phyloP scores from a whole-genome alignment of 2,113 vertebrate species.

The Furnarius figulus region DNA sequence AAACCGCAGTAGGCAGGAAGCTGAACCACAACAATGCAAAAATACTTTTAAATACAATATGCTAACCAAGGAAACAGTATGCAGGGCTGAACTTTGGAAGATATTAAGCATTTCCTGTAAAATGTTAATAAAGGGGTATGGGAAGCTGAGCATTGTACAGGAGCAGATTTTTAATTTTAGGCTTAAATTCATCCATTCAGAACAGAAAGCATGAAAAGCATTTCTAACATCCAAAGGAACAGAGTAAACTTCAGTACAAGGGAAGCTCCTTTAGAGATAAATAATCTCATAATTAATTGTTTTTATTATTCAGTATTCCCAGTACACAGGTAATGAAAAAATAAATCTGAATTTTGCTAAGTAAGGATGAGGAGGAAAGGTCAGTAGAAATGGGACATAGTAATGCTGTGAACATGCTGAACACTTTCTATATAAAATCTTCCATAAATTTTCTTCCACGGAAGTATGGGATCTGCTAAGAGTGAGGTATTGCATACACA shows the following conservation, averaged over 20 bases:
- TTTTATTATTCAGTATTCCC: not conserved
- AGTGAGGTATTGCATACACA: not conserved
- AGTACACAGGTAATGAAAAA: not conserved
- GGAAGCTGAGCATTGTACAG: not conserved
- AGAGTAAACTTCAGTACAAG: not conserved
- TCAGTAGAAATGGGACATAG: not conserved
- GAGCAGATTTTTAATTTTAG: not conserved
- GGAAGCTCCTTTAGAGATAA: not conserved
- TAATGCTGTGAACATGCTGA: not conserved
- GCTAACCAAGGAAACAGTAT: not conserved
- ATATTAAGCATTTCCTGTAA: not conserved
- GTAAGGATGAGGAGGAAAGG: not conserved
- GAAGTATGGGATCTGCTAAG: not conserved
- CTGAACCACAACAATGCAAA: not conserved
- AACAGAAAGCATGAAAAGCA: not conserved
- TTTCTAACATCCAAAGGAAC: not conserved
- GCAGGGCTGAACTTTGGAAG: not conserved
- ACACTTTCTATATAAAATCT: not conserved
- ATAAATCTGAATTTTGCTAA: not conserved
- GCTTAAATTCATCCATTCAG: not conserved
- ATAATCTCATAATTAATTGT: not conserved
- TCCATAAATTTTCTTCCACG: not conserved
- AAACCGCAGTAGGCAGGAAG: not conserved
- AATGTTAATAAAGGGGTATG: not conserved
- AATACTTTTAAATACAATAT: not conserved